Percentiles rank a stretch among this genome's conserved stretches.
Evolutionary conservation across 2,888 invertebrate genomes (phyloP).

Genomic region (Meliscaeva auricollis): DNA sequence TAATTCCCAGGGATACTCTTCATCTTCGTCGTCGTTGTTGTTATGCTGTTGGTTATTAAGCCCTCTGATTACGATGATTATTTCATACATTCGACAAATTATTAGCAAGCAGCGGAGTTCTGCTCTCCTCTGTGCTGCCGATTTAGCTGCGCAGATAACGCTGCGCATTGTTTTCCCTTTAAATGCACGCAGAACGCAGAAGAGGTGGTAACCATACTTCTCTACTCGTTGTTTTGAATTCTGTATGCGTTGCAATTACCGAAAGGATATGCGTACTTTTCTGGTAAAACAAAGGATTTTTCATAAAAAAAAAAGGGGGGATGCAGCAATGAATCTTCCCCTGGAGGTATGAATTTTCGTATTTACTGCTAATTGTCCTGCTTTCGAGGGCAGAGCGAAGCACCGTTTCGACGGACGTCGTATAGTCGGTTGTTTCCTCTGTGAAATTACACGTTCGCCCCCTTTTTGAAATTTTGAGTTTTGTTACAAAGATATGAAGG

Average conservation of each 20-base stretch:
- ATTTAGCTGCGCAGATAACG: constrained; percentile 55
- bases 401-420: constrained; percentile 70
- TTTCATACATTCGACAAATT: constrained; percentile 77
- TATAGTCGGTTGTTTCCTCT: constrained; percentile 55
- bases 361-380: constrained; percentile 72
- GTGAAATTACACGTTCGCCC: constrained; percentile 72
- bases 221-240: constrained; percentile 43
- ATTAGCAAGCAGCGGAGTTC: constrained; percentile 62
- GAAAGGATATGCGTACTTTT: constrained; percentile 73
- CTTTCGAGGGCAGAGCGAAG: constrained; percentile 62
- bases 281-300: constrained; percentile 71
- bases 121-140: constrained; percentile 31
- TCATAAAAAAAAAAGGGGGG: background rate
- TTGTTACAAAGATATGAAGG: too few species aligned
- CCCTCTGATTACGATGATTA: constrained; percentile 76
- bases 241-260: constrained; percentile 68
- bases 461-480: constrained; percentile 26
- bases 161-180: constrained; percentile 58
- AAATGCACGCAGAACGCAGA: constrained; percentile 21
- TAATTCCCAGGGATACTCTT: constrained; percentile 43
- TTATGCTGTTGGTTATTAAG: constrained; percentile 72
- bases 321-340: constrained; percentile 47
- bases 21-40: constrained; percentile 59
- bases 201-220: constrained; percentile 43
- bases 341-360: constrained; percentile 73